Evolutionary conservation across 2,113 vertebrate genomes (phyloP).

Genomic region (Azemiops feae): DNA sequence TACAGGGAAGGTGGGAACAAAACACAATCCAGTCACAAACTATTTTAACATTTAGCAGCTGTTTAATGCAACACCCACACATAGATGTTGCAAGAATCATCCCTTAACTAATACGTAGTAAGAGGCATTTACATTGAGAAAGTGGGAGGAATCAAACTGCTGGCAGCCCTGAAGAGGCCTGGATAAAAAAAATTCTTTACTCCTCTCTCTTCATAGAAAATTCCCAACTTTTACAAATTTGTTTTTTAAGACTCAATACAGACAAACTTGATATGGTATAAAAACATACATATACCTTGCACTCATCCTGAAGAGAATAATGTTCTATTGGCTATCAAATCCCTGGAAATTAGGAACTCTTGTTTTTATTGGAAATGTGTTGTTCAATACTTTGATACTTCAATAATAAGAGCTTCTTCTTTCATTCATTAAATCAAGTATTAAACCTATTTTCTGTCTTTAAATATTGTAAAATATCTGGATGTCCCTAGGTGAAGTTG

Average conservation of each 20-base stretch:
- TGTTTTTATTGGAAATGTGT: not conserved
- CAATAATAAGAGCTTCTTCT: not conserved
- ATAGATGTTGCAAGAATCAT: not conserved
- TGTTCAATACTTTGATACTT: not conserved
- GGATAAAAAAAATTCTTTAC: conserved; percentile 6
- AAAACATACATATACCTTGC: not conserved
- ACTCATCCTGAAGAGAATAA: not conserved
- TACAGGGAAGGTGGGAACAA: not conserved
- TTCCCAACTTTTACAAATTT: conserved; percentile 47
- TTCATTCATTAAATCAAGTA: not conserved
- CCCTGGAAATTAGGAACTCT: not conserved
- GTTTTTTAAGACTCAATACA: not conserved
- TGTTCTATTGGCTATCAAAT: not conserved
- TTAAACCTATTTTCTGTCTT: not conserved
- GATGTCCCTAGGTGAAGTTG: not conserved
- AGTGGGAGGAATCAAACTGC: not conserved
- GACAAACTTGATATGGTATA: conserved; percentile 38
- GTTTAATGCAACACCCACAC: not conserved
- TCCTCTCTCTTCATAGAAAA: conserved; percentile 40
- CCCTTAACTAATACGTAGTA: conserved; percentile 12
- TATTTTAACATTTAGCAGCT: not conserved
- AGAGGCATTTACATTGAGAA: accelerated
- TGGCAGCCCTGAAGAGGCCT: conserved; percentile 37
- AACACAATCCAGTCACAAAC: not conserved
- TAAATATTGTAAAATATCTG: not conserved